phyloP scores from a whole-genome alignment of 1,140 invertebrate species.

The Macrobrachium rosenbergii region DNA sequence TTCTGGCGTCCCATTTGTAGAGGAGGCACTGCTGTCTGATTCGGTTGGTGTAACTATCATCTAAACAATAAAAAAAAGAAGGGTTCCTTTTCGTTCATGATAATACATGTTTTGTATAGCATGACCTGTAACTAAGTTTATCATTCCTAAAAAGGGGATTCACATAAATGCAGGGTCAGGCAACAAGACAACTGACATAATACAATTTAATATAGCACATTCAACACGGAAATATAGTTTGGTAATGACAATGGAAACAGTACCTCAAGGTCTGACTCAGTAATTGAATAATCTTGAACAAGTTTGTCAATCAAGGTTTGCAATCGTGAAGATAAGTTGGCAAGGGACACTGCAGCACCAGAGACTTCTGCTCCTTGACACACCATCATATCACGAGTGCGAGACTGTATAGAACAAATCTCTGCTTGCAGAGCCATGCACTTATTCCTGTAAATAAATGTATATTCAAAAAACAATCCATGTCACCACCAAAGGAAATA shows the following conservation, averaged over 20 bases:
- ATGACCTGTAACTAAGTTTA: neutral
- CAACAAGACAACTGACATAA: neutral
- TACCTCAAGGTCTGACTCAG: constrained; percentile 60
- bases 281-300: constrained; percentile 64
- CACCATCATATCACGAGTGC: constrained; percentile 77
- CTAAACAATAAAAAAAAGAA: constrained; percentile 44
- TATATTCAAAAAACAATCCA: neutral
- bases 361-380: constrained; percentile 80
- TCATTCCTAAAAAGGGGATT: neutral
- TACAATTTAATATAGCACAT: constrained; percentile 1
- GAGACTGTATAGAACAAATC: constrained; percentile 76
- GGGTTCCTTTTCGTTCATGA: neutral
- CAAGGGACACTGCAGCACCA: constrained; percentile 79
- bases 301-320: constrained; percentile 69
- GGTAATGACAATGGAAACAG: neutral
- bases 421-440: constrained; percentile 78
- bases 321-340: constrained; percentile 79
- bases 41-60: constrained; percentile 65
- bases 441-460: constrained; percentile 74
- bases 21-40: constrained; percentile 63
- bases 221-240: no score
- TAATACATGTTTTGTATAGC: constrained; percentile 1
- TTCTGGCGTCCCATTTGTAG: constrained; percentile 62
- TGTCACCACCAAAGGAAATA: neutral
- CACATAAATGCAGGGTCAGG: constrained; percentile 1